Conservation (phyloP, 1,140 invertebrate genomes). For the Phymastichus coffea region DNA sequence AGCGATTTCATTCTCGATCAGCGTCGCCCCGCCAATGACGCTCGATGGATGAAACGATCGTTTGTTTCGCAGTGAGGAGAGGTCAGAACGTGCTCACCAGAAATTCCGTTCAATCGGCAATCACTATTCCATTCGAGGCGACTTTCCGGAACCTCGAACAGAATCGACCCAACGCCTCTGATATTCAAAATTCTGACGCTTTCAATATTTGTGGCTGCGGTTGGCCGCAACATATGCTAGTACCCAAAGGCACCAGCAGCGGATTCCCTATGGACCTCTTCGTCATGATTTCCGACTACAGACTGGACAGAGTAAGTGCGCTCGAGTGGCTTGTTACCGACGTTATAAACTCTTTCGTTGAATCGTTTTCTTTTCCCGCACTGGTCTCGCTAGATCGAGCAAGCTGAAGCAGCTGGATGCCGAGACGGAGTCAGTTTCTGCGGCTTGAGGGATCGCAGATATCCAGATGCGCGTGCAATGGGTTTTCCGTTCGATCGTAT, state of each 20-base stretch:
- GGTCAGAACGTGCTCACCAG: constrained; percentile 61
- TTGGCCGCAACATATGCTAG: constrained; percentile 83
- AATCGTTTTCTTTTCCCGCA: too few species aligned
- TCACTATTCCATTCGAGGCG: constrained; percentile 66
- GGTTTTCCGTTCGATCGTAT: constrained; percentile 76
- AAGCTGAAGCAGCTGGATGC: too few species aligned
- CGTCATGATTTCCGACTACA: constrained; percentile 78
- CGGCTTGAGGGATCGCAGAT: constrained; percentile 69
- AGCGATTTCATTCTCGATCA: neutral
- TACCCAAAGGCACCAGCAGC: constrained; percentile 70
- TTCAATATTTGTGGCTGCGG: constrained; percentile 72
- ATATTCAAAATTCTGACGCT: neutral
- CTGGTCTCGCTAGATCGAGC: too few species aligned
- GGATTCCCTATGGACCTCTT: constrained; percentile 74
- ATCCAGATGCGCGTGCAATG: constrained; percentile 73
- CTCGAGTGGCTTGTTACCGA: too few species aligned
- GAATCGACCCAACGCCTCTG: constrained; percentile 44
- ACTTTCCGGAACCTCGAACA: constrained; percentile 62
- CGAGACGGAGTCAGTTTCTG: constrained; percentile 73
- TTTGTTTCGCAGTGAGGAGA: constrained; percentile 53
- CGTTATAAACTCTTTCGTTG: too few species aligned
- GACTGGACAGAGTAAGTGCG: constrained; percentile 67
- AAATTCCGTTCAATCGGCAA: constrained; percentile 59
- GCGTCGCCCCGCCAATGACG: too few species aligned
- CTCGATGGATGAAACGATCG: too few species aligned